Evolutionary conservation across 2,113 vertebrate genomes (phyloP), one percentile per base, ranked within the genome.

Genomic region (Craseonycteris thonglongyai): DNA sequence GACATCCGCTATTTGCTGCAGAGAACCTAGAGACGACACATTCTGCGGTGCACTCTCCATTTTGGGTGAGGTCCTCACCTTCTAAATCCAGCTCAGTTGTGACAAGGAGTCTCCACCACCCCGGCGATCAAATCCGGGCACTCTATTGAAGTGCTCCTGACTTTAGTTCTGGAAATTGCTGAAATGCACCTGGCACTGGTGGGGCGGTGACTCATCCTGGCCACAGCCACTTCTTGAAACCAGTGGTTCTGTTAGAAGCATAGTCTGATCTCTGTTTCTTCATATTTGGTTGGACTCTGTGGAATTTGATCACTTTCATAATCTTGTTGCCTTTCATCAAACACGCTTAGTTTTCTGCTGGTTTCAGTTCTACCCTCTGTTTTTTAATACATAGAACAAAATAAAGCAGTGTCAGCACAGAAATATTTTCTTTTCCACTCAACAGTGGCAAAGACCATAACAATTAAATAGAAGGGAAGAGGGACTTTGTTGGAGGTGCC

Each of bases 351-450:
- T 82, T 95, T 93, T 82, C 51, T 78, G 40, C 66, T 92, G 28
- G 16, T 84, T 92, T 93, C 28, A 58, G 45, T 76, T 79, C 38
- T 59, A 15, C 56, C 45, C 38, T 80, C 76, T 80, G 38, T 59
- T 56, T 78, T 61, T 80, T 33, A 90, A 76, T 84, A 71, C 93
- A 76, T 54, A 90, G 88, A 96, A 91, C 74, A 87, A 92, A 94
- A 94, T 90, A 90, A 85, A 94, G 80, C 63, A 78, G 85, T 47
- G 91, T 74, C 65, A 82, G 49, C 38, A 42, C 18, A 69, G 56
- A 91, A 24, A 47, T 76, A 75, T 88, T 95, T 96, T 93, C 68
- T 84, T 91, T 96, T 96, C 93, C 42, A 65, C 69, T 95, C 63
- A 95, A 72, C 81, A 47, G 94, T 74, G 69, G 65, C 88, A 90